Evolutionary conservation across 2,113 vertebrate species (phyloP).

Genomic region (Carassius gibelio): DNA sequence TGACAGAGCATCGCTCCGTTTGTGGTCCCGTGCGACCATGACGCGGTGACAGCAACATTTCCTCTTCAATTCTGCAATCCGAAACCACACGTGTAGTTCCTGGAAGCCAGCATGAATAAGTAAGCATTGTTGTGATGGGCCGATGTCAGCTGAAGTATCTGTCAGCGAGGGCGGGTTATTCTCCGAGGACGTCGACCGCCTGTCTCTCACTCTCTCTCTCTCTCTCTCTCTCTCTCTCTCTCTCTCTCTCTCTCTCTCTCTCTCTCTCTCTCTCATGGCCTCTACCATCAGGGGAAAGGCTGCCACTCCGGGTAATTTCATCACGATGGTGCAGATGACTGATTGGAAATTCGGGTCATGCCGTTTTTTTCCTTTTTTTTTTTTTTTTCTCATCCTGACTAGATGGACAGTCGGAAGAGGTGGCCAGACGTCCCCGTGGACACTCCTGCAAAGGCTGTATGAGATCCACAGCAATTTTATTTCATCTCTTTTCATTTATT

Average conservation of each 20-base stretch:
- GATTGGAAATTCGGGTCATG: constrained; percentile 2
- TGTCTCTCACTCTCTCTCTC: neutral
- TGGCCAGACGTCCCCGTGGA: neutral
- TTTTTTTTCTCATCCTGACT: neutral
- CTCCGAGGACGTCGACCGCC: constrained; percentile 58
- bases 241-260: neutral
- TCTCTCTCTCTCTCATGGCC: neutral
- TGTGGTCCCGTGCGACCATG: constrained; percentile 2
- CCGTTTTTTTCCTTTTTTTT: neutral
- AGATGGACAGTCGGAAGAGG: neutral
- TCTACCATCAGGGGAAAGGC: constrained; percentile 1
- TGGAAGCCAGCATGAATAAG: constrained; percentile 78
- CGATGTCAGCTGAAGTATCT: constrained; percentile 72
- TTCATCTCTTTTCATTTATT: constrained; percentile 67
- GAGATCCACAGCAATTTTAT: constrained; percentile 49
- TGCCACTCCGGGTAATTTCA: constrained; percentile 34
- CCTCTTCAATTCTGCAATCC: constrained; percentile 29
- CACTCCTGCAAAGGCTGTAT: constrained; percentile 45
- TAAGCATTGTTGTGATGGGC: constrained; percentile 76
- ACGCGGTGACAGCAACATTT: constrained; percentile 35
- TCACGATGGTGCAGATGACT: neutral
- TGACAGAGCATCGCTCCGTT: constrained; percentile 8
- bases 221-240: neutral
- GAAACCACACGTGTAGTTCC: constrained; percentile 62
- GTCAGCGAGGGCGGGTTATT: constrained; percentile 67